These are phyloP conservation scores for Xestia sexstrigata DNA, from an alignment of 2,888 invertebrate genomes.

Conservation along the genomic window DNA sequence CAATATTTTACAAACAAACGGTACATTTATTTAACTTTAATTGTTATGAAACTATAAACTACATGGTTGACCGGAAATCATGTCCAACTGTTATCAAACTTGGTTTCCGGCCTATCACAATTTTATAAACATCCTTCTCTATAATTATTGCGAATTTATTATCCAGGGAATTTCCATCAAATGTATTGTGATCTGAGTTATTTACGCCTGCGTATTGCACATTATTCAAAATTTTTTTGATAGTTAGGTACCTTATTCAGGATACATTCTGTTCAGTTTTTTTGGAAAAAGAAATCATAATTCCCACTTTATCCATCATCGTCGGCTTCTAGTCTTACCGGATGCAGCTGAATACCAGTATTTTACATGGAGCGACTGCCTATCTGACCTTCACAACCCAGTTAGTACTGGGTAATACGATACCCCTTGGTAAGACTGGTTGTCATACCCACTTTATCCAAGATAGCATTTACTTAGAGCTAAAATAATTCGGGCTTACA, in stretches of 20 bases:
- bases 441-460: too few relatives aligned
- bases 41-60: constrained; percentile 5
- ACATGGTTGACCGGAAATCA: constrained; percentile 36
- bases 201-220: background rate
- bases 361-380: too few relatives aligned
- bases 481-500: background rate
- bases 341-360: too few relatives aligned
- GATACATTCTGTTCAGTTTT: background rate
- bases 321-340: too few relatives aligned
- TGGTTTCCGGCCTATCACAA: constrained; percentile 25
- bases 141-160: background rate
- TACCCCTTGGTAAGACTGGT: too few relatives aligned
- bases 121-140: constrained; percentile 16
- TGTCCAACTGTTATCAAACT: constrained; percentile 38
- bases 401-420: too few relatives aligned
- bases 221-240: background rate
- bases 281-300: background rate
- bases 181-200: background rate
- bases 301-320: background rate
- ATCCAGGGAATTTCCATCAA: background rate
- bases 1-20: constrained; percentile 1
- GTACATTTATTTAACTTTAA: background rate
- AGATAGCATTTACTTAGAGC: background rate
- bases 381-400: too few relatives aligned
- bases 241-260: background rate